Percentiles rank a stretch among this genome's conserved stretches.
Evolutionary conservation across 2,113 vertebrate species (phyloP).

Genomic region (Syngnathus typhle): DNA sequence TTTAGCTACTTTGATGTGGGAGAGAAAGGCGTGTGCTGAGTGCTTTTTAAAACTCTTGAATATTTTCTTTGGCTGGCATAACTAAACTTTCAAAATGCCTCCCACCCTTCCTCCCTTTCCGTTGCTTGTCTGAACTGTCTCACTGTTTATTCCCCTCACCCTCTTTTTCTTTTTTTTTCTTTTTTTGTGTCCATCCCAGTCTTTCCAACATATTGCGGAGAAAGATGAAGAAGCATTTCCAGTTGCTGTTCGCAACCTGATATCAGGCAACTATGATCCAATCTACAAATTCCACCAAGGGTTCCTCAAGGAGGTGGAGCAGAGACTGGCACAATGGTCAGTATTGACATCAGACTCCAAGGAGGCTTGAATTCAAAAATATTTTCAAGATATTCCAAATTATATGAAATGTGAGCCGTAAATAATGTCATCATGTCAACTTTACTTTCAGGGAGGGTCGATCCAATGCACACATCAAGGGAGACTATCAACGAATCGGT

Average conservation of each 20-base stretch:
- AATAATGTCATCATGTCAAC: no score
- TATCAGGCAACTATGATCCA: conserved; percentile 86
- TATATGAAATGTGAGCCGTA: no score
- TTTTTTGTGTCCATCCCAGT: conserved; percentile 59
- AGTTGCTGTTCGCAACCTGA: conserved; percentile 75
- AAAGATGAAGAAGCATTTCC: conserved; percentile 82
- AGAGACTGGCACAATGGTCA: conserved; percentile 88
- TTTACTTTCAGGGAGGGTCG: conserved; percentile 81
- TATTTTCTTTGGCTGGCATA: conserved; percentile 53
- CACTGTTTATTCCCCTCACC: not conserved
- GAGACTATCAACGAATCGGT: conserved; percentile 87
- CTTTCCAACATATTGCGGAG: conserved; percentile 74
- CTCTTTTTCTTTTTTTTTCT: not conserved
- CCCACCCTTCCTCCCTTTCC: not conserved
- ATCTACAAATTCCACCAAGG: conserved; percentile 86
- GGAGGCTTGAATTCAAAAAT: no score
- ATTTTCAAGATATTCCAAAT: no score
- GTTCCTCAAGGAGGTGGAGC: conserved; percentile 91
- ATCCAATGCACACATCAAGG: conserved; percentile 86
- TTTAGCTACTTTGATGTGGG: conserved; percentile 49
- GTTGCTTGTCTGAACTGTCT: not conserved
- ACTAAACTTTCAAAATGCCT: conserved; percentile 2
- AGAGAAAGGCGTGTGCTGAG: conserved; percentile 28
- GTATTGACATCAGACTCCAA: conserved; percentile 29
- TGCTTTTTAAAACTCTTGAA: conserved; percentile 42